phyloP scores from a whole-genome alignment of 2,888 invertebrate genomes.

The Atethmia centrago region DNA sequence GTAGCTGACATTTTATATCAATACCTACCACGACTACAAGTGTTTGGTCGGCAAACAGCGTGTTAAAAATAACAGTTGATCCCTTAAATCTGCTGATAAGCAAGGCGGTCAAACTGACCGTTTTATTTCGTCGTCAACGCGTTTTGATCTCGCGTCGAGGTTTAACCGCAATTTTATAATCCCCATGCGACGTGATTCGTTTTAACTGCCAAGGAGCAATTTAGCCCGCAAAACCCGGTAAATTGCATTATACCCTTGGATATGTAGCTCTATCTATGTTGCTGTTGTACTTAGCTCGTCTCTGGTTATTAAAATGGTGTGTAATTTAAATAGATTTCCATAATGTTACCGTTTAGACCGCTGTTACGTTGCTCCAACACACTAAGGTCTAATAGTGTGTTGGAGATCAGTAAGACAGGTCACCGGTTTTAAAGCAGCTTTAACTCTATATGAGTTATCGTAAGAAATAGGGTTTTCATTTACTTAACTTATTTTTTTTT shows the following conservation, averaged over 20 bases:
- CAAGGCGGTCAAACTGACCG: conserved; percentile 67
- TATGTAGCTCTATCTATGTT: conserved; percentile 66
- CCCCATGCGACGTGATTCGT: conserved; percentile 81
- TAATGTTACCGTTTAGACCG: conserved; percentile 66
- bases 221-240: conserved; percentile 76
- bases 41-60: conserved; percentile 23
- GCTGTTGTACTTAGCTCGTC: conserved; percentile 57
- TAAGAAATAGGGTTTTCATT: no score
- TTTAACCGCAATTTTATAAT: conserved; percentile 84
- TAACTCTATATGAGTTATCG: no score
- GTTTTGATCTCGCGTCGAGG: conserved; percentile 78
- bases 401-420: conserved; percentile 17
- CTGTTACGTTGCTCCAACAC: conserved; percentile 40
- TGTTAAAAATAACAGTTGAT: conserved; percentile 63
- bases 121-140: conserved; percentile 75
- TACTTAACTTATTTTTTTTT: no score
- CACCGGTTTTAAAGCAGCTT: conserved; percentile 40
- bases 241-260: conserved; percentile 79
- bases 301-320: conserved; percentile 68
- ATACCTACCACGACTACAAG: background rate
- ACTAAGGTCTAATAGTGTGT: conserved; percentile 20
- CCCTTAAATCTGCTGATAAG: conserved; percentile 60
- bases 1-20: background rate
- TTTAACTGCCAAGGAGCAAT: conserved; percentile 83
- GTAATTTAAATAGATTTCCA: conserved; percentile 77